Evolutionary conservation across 2,113 vertebrate genomes (phyloP), one percentile per base, ranked within the genome.

Genomic region (Drymodes brunneopygia): DNA sequence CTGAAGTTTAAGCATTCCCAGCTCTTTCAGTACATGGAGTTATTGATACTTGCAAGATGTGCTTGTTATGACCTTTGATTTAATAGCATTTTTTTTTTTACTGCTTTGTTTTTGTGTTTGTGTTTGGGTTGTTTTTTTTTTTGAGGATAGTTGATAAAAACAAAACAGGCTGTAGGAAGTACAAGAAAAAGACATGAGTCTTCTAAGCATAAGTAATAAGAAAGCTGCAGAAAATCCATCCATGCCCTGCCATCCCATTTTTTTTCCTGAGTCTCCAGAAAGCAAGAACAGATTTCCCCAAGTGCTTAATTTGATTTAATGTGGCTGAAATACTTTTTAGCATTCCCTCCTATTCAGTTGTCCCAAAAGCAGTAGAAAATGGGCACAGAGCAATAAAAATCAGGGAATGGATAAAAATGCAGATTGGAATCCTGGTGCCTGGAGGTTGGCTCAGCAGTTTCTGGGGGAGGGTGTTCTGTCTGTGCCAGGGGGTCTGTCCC

Each of bases 401-500:
- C 51, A 47, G 48, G 88, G n/a, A 16, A 6, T 1, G 2, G 53
- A 15, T 48, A 12, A 5, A 31, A 28, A 16, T 11, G 22, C 20
- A 33, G 29, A 9, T 60, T 29, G 27, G 69, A 71, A 71, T 53
- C 10, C 57, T 0, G 1, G 35, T 70, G 72, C 33, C 48, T 58
- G 58, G 14, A 71, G 0, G 0, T 19, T 38, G 24, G 19, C 38
- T 87, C 38, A 61, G 13, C n/a, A 42, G 1, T 18, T 74, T 31
- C 53, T 78, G 38, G 21, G 7, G 65, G 36, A 66, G 20, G 25
- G 7, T 25, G 10, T 40, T 33, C 2, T 29, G 42, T 50, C 42
- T 69, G 18, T 44, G 31, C 8, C 42, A 82, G 71, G 57, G 48
- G 29, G 47, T 54, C 29, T 90, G 17, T 61, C 29, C 35, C 11